These are phyloP conservation scores for Notolepis coatsorum DNA, from an alignment of 2,797 vertebrate species.

Conservation along the genomic window DNA sequence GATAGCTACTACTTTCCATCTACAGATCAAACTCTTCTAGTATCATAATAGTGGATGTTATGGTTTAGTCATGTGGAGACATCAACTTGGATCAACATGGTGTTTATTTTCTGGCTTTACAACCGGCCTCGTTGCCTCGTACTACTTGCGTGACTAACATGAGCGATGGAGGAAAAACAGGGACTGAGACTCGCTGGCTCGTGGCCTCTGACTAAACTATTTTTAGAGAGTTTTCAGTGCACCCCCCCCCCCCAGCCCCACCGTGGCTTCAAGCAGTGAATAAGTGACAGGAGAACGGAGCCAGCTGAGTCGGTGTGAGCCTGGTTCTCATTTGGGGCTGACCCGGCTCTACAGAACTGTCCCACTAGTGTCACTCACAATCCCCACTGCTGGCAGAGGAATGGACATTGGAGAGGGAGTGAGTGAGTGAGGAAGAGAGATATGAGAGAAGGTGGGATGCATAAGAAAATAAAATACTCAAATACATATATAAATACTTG, in stretches of 20 bases:
- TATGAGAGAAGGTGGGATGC: not conserved
- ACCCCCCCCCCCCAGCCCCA: constrained; percentile 31
- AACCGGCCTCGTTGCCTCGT: not conserved
- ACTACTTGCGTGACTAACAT: constrained; percentile 48
- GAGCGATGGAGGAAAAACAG: constrained; percentile 50
- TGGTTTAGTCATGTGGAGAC: not conserved
- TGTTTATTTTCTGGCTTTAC: not conserved
- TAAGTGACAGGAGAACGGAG: constrained; percentile 67
- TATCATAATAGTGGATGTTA: not conserved
- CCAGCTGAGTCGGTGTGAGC: constrained; percentile 66
- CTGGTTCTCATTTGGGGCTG: constrained; percentile 75
- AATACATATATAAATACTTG: not conserved
- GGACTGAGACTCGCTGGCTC: constrained; percentile 48
- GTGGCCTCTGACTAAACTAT: constrained; percentile 54
- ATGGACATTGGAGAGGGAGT: not conserved
- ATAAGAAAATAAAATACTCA: not conserved
- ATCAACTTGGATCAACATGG: not conserved
- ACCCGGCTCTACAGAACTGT: constrained; percentile 57
- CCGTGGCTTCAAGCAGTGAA: constrained; percentile 44
- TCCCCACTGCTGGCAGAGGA: constrained; percentile 23
- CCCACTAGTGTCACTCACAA: constrained; percentile 58
- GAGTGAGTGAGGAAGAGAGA: not conserved
- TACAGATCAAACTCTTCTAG: not conserved
- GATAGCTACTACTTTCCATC: not conserved
- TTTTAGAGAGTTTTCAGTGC: constrained; percentile 65